These are phyloP conservation scores for Drosophila nigricruria DNA, from an alignment of 2,888 invertebrate genomes.

Conservation along the genomic window DNA sequence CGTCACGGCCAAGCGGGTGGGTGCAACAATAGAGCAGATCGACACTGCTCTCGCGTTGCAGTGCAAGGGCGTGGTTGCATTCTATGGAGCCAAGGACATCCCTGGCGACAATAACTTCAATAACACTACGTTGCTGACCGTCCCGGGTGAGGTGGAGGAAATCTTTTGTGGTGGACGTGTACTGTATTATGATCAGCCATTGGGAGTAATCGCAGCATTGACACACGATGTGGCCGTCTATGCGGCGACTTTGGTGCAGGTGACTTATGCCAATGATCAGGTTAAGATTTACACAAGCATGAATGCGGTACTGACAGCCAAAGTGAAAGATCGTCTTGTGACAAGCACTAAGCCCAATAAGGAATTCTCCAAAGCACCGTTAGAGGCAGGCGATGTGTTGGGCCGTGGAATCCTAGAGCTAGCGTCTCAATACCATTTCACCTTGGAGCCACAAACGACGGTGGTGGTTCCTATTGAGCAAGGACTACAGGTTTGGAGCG, in stretches of 20 bases:
- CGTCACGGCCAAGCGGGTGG: constrained; percentile 87
- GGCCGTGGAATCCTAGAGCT: constrained; percentile 86
- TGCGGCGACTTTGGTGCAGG: constrained; percentile 85
- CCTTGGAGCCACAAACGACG: constrained; percentile 91
- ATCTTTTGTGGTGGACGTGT: constrained; percentile 76
- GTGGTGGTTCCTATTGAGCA: constrained; percentile 89
- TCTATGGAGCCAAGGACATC: constrained; percentile 88
- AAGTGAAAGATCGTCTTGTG: constrained; percentile 63
- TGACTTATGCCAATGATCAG: constrained; percentile 85
- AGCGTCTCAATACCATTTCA: constrained; percentile 90
- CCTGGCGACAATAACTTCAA: constrained; percentile 84
- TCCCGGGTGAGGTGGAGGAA: constrained; percentile 81
- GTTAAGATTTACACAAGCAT: constrained; percentile 75
- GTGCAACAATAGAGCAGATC: constrained; percentile 84
- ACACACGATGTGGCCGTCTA: constrained; percentile 86
- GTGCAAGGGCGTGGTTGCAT: constrained; percentile 87
- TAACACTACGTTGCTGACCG: constrained; percentile 86
- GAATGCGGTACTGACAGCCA: constrained; percentile 85
- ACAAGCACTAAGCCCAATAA: constrained; percentile 30
- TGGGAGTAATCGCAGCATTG: constrained; percentile 91
- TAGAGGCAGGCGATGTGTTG: constrained; percentile 54
- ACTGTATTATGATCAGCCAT: constrained; percentile 89
- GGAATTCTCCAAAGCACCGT: not conserved
- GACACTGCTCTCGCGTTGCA: constrained; percentile 86
- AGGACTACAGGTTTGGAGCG: constrained; percentile 88